Evolutionary conservation across 2,888 invertebrate genomes (phyloP).

Genomic region (Ochropleura leucogaster): DNA sequence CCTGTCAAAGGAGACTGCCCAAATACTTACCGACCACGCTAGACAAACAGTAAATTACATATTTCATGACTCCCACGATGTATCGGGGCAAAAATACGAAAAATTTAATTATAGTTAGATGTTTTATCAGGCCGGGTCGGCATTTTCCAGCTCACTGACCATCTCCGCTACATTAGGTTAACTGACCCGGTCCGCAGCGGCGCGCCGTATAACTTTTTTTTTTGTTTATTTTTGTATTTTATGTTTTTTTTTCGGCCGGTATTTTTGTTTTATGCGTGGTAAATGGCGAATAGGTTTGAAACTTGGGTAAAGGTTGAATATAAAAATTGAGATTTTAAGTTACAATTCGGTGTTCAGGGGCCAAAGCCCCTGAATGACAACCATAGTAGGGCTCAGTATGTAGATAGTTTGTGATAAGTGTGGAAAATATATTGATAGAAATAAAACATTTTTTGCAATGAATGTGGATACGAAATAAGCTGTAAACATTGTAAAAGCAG

Average conservation of each 20-base stretch:
- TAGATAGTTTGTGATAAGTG: too few species aligned
- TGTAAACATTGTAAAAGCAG: too few species aligned
- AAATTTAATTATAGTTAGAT: slow-evolving; percentile 62
- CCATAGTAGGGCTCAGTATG: too few species aligned
- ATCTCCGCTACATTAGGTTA: slow-evolving; percentile 58
- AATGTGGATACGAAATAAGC: too few species aligned
- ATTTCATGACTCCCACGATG: slow-evolving; percentile 28
- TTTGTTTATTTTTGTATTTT: slow-evolving; percentile 58
- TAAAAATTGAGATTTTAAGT: not conserved
- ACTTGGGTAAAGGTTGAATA: not conserved
- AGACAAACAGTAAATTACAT: slow-evolving; percentile 15
- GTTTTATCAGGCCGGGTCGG: slow-evolving; percentile 55
- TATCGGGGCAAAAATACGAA: slow-evolving; percentile 50
- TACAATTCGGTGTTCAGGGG: too few species aligned
- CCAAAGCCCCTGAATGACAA: not conserved
- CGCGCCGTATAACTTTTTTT: slow-evolving; percentile 29
- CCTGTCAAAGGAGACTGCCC: not conserved
- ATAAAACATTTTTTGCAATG: too few species aligned
- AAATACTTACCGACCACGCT: not conserved
- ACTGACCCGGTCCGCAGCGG: slow-evolving; percentile 47
- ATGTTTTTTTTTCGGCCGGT: slow-evolving; percentile 28
- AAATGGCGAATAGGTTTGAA: not conserved
- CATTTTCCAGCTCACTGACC: slow-evolving; percentile 54
- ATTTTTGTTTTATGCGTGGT: slow-evolving; percentile 49
- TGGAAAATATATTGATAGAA: too few species aligned